Evolutionary conservation across 2,797 vertebrate species (phyloP), one percentile per base, ranked within the genome.

Genomic region (Melanogrammus aeglefinus): DNA sequence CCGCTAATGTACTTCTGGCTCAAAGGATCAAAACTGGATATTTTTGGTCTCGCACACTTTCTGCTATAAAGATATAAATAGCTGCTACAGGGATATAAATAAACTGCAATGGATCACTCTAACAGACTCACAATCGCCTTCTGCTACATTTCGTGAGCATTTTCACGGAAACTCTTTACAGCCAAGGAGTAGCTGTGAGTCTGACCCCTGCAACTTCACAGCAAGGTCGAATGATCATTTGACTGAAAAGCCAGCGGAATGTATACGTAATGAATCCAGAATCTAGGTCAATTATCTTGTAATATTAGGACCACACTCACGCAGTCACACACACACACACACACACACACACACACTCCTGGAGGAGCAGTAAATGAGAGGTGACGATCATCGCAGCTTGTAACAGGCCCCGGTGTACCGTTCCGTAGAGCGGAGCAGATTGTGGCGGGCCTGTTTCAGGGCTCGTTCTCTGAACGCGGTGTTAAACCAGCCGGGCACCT

Each of bases 371-470:
- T 78, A 47, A 75, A 77, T 79, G 57, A 33, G 7, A 78, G 78
- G 79, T 81, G 72, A 39, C 75, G 75, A 86, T 84, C 79, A 80
- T 89, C 80, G 79, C 29, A 38, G 57, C 57, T 83, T 77, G 73
- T 81, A 57, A 71, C 72, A 78, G 66, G 82, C 66, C 38, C 76
- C 77, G 81, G 27, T 77, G 71, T 71, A 74, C 78, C 47, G 72
- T 21, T 39, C 35, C 80, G 31, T 74, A 51, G 66, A 73, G 75
- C 73, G 71, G 72, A 74, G 27, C 73, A 82, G 44, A 84, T 82
- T 44, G 78, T 3, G 44, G 51, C 74, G 47, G 77, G 82, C 77
- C 71, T 27, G 2, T 81, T 77, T 77, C 80, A 74, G 73, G 12
- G 1, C 38, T 35, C 72, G 14, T 7, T 16, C 36, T 4, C 72